Base-by-base conservation (phyloP, 2,888 invertebrate genomes). In the Drosophila helvetica region DNA sequence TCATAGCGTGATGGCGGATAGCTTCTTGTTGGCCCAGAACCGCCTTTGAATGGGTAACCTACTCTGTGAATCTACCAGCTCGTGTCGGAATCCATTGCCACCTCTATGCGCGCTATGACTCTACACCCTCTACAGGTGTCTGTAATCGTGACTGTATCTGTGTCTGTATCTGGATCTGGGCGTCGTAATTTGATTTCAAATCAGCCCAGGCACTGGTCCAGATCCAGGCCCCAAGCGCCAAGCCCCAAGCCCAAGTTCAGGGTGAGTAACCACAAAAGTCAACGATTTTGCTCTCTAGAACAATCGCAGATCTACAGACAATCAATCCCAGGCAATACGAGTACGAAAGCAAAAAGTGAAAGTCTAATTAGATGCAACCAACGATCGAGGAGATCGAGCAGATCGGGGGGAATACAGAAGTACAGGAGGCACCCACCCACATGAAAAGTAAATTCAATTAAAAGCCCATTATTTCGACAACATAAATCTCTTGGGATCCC, bases 201-300 rank as follows among this genome's bases (percentile, higher is more conserved):
- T 38, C 38, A 61, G 53, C 69, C 48, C 81, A 88, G 81, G 87
- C n/a, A n/a, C n/a, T n/a, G n/a, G n/a, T n/a, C n/a, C n/a, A n/a
- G n/a, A n/a, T n/a, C n/a, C n/a, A n/a, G n/a, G n/a, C n/a, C n/a
- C n/a, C n/a, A n/a, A n/a, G n/a, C n/a, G n/a, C n/a, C n/a, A n/a
- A n/a, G n/a, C n/a, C 86, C 88, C 85, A 86, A 57, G 53, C 68
- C 48, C 85, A 88, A 84, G 88, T 84, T 84, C 85, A 86, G 85
- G 85, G 84, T 84, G 84, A 84, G 62, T 88, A 78, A 81, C 67
- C 68, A 65, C 53, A 62, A 63, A 73, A 74, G 74, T 62, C 75
- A 67, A 70, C 63, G 50, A 43, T 63, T 38, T 22, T 22, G 45
- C 18, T 27, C 15, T 74, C 71, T 60, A 64, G 80, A 77, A 63